Evolutionary conservation across 2,113 vertebrate genomes (phyloP).

Genomic region (Baryphthengus martii): DNA sequence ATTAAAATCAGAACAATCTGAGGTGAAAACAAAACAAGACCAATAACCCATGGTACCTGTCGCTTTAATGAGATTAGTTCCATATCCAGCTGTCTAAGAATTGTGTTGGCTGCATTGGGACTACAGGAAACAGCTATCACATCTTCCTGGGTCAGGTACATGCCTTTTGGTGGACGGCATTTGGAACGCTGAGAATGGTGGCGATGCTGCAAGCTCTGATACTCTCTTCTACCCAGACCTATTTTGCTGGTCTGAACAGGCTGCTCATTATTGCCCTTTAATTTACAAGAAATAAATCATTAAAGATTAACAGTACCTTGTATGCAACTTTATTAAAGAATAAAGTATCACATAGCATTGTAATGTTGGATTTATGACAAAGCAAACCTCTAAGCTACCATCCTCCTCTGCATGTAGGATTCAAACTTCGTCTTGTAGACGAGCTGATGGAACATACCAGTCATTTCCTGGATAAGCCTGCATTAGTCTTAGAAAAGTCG

Average conservation of each 20-base stretch:
- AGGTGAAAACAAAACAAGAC: constrained; percentile 17
- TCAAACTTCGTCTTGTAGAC: background rate
- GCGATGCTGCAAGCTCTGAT: constrained; percentile 93
- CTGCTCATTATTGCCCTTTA: constrained; percentile 82
- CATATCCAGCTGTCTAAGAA: constrained; percentile 96
- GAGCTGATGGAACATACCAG: background rate
- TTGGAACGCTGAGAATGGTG: constrained; percentile 94
- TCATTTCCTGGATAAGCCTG: background rate
- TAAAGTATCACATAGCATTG: background rate
- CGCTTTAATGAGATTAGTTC: constrained; percentile 97
- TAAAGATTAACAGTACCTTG: constrained; percentile 32
- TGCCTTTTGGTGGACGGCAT: constrained; percentile 96
- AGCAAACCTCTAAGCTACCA: background rate
- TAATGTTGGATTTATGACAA: background rate
- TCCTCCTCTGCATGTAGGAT: background rate
- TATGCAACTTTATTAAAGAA: background rate
- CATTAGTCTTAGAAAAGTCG: background rate
- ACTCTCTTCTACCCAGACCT: constrained; percentile 89
- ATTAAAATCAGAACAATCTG: constrained; percentile 50
- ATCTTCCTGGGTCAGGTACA: constrained; percentile 97
- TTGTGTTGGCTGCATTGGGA: constrained; percentile 89
- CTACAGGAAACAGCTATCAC: constrained; percentile 95
- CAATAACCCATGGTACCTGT: constrained; percentile 82
- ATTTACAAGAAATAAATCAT: constrained; percentile 44
- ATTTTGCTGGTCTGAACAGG: constrained; percentile 85